Evolutionary conservation across 1,140 invertebrate species (phyloP).

Genomic region (Ceratoteleas bidentatus): DNA sequence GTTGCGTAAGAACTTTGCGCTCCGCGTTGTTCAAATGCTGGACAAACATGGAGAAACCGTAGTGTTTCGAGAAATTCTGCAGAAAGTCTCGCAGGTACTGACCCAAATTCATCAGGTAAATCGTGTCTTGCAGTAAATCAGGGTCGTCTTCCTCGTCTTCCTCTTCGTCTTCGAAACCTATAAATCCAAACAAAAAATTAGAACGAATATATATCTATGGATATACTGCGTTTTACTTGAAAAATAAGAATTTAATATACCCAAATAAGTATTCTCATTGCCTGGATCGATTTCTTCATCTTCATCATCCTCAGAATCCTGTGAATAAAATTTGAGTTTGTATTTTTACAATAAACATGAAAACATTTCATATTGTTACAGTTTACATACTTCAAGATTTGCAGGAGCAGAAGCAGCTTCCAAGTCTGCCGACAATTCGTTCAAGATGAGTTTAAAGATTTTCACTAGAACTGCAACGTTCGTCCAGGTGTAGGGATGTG

Average conservation of each 20-base stretch:
- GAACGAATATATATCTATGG: not conserved
- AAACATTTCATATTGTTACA: too few relatives aligned
- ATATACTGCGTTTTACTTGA: too few relatives aligned
- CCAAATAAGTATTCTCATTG: slow-evolving; percentile 65
- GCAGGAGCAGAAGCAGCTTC: slow-evolving; percentile 72
- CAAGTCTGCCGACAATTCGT: slow-evolving; percentile 80
- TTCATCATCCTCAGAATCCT: slow-evolving; percentile 69
- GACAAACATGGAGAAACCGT: slow-evolving; percentile 82
- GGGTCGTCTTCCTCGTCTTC: slow-evolving; percentile 82
- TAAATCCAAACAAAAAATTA: not conserved
- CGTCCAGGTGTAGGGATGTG: slow-evolving; percentile 78
- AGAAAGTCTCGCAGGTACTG: slow-evolving; percentile 85
- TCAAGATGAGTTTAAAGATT: slow-evolving; percentile 83
- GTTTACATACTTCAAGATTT: slow-evolving; percentile 15
- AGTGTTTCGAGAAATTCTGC: slow-evolving; percentile 83
- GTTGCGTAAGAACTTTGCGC: slow-evolving; percentile 77
- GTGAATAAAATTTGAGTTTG: not conserved
- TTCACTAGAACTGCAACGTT: slow-evolving; percentile 82
- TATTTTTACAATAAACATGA: not conserved
- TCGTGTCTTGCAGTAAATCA: slow-evolving; percentile 83
- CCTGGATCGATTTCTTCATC: slow-evolving; percentile 74
- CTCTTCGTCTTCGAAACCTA: slow-evolving; percentile 69
- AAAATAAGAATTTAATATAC: slow-evolving; percentile 44
- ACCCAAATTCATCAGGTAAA: slow-evolving; percentile 84
- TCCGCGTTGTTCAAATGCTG: slow-evolving; percentile 83